phyloP scores from a whole-genome alignment of 2,113 vertebrate genomes.

The Eclectus roratus region DNA sequence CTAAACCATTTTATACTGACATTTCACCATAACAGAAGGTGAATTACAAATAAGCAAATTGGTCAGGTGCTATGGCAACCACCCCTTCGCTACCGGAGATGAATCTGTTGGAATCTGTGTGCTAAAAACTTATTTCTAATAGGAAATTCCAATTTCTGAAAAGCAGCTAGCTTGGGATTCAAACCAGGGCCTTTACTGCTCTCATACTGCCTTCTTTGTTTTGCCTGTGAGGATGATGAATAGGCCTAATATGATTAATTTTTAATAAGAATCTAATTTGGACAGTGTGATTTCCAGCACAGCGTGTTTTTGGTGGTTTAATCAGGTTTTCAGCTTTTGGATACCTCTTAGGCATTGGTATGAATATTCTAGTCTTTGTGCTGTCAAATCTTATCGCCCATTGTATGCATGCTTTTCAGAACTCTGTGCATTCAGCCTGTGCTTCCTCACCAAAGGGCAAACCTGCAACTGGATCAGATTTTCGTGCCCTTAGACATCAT shows the following conservation, averaged over 20 bases:
- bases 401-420: not conserved
- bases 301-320: slow-evolving; percentile 34
- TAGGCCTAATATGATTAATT: slow-evolving; percentile 32
- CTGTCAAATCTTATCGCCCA: slow-evolving; percentile 12
- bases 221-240: slow-evolving; percentile 41
- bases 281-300: slow-evolving; percentile 23
- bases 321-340: slow-evolving; percentile 50
- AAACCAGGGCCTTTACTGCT: not conserved
- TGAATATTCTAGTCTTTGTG: slow-evolving; percentile 21
- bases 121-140: not conserved
- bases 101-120: not conserved
- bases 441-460: not conserved
- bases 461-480: not conserved
- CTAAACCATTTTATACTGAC: not conserved
- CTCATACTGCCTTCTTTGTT: not conserved
- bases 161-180: not conserved
- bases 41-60: not conserved
- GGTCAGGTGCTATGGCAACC: not conserved
- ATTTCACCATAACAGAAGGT: not conserved
- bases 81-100: not conserved
- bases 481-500: not conserved
- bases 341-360: slow-evolving; percentile 15
- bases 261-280: slow-evolving; percentile 59
- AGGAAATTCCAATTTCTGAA: not conserved
- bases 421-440: not conserved